Evolutionary conservation across 2,797 vertebrate genomes (phyloP).

Genomic region (Phataginus tetradactyla): DNA sequence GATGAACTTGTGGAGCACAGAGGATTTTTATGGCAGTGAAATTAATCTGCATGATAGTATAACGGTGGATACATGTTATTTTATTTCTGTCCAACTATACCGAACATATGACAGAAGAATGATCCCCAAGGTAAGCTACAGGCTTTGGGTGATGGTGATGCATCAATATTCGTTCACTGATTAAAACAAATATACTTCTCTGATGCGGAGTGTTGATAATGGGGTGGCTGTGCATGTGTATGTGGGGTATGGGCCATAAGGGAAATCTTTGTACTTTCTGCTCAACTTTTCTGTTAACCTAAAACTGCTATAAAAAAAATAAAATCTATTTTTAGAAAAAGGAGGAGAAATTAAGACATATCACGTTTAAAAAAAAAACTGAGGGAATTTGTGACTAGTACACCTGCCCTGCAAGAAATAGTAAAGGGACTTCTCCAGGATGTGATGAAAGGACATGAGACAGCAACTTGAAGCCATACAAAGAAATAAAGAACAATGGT

Average conservation of each 20-base stretch:
- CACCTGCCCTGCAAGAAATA: neutral
- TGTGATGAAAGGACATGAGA: neutral
- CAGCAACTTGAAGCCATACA: neutral
- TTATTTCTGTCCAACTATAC: too few relatives aligned
- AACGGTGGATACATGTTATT: too few relatives aligned
- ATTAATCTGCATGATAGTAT: too few relatives aligned
- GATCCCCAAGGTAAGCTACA: too few relatives aligned
- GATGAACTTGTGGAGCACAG: neutral
- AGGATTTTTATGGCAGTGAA: neutral
- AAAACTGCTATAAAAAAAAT: neutral
- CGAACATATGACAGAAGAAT: too few relatives aligned
- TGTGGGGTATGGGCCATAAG: neutral
- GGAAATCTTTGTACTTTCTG: neutral
- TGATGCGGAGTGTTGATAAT: neutral
- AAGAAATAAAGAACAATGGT: neutral
- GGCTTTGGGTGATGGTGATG: too few relatives aligned
- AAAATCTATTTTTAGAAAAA: neutral
- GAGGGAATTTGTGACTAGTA: neutral
- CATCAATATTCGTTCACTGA: too few relatives aligned
- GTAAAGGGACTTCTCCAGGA: neutral
- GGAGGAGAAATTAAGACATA: neutral
- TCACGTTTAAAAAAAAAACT: neutral
- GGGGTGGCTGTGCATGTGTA: neutral
- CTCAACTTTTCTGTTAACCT: neutral
- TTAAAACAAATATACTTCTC: too few relatives aligned